Percentiles rank a stretch among this genome's conserved stretches.
phyloP scores from a whole-genome alignment of 2,797 vertebrate species.

The Caiman crocodilus region DNA sequence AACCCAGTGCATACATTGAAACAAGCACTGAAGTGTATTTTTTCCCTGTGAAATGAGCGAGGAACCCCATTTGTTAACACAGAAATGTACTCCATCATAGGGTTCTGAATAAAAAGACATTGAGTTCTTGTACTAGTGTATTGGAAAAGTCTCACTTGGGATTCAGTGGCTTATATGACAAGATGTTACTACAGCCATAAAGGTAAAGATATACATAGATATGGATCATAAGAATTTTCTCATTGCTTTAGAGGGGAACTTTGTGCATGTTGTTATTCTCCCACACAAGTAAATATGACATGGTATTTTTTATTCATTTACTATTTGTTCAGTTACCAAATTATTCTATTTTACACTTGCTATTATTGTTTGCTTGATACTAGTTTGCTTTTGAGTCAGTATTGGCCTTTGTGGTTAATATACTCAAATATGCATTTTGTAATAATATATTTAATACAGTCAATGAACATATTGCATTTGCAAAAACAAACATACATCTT shows the following conservation, averaged over 20 bases:
- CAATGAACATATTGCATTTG: background rate
- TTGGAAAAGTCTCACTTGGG: constrained; percentile 17
- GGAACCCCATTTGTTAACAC: constrained; percentile 47
- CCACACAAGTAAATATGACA: background rate
- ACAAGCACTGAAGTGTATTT: constrained; percentile 57
- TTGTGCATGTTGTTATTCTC: rapidly evolving
- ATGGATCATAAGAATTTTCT: background rate
- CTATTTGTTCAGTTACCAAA: background rate
- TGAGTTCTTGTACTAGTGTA: constrained; percentile 9
- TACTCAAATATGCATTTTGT: rapidly evolving
- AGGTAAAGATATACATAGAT: background rate
- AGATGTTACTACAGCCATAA: background rate
- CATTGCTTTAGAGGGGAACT: background rate
- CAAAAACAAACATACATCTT: background rate
- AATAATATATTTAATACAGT: background rate
- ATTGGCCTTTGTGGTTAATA: background rate
- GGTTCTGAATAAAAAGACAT: constrained; percentile 58
- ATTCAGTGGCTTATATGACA: constrained; percentile 18
- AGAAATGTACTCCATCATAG: constrained; percentile 44
- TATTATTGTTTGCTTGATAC: rapidly evolving
- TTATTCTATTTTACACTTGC: background rate
- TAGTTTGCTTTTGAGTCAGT: background rate
- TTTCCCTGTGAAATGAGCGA: constrained; percentile 32
- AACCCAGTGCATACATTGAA: constrained; percentile 55
- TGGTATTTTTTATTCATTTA: background rate